A percentile compares a stretch with the other conserved stretches of the same genome.
Evolutionary conservation across 2,888 invertebrate genomes (phyloP).

Genomic region (Unio pictorum): DNA sequence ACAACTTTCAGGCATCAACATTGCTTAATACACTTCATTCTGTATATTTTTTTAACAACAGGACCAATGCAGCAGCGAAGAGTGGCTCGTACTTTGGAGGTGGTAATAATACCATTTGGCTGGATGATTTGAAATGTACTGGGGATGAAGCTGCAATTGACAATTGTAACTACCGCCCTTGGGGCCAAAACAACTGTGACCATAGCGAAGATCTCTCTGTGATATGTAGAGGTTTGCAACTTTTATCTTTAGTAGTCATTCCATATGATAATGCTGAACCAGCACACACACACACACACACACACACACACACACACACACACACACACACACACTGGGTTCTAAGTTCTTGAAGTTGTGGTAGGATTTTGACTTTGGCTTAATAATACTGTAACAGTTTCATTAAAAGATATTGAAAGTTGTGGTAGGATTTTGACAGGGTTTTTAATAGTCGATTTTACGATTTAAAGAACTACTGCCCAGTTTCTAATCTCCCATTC

Average conservation of each 20-base stretch:
- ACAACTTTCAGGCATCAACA: background rate
- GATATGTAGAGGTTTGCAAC: conserved; percentile 20
- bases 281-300: no score
- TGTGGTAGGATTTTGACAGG: no score
- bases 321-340: no score
- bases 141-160: conserved; percentile 76
- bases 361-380: no score
- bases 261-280: no score
- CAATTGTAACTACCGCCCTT: conserved; percentile 76
- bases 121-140: conserved; percentile 72
- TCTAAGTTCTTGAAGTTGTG: no score
- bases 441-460: no score
- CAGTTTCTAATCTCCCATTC: no score
- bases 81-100: conserved; percentile 17
- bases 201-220: conserved; percentile 36
- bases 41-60: conserved; percentile 3
- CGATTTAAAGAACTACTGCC: no score
- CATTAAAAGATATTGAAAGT: no score
- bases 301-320: no score
- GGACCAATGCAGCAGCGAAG: conserved; percentile 25
- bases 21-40: background rate
- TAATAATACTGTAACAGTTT: no score
- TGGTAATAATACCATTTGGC: conserved; percentile 32
- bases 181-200: conserved; percentile 78
- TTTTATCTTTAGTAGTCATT: background rate